Conservation (phyloP, 2,797 vertebrate genomes). For the Malacoctenus gilli region DNA sequence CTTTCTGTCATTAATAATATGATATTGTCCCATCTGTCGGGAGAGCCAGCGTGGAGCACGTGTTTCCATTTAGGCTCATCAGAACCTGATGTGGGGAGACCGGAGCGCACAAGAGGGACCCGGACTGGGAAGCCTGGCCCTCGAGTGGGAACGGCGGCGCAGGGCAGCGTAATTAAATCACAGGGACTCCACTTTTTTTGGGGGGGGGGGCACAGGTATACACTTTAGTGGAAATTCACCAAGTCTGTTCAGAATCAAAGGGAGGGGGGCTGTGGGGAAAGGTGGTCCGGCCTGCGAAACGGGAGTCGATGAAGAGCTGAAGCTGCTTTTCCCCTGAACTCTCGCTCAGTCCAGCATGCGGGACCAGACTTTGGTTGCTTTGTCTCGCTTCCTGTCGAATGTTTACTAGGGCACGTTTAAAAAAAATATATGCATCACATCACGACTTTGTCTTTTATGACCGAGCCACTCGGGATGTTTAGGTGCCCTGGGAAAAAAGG, state of each 20-base stretch:
- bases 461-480: slow-evolving; percentile 32
- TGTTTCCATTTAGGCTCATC: slow-evolving; percentile 82
- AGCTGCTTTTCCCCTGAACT: slow-evolving; percentile 4
- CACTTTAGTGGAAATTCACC: slow-evolving; percentile 32
- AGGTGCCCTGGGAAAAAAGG: slow-evolving; percentile 29
- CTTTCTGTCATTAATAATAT: slow-evolving; percentile 82
- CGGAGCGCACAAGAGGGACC: slow-evolving; percentile 46
- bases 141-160: slow-evolving; percentile 41
- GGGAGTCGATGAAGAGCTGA: slow-evolving; percentile 21
- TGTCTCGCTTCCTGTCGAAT: slow-evolving; percentile 28
- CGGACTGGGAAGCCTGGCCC: slow-evolving; percentile 50
- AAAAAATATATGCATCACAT: slow-evolving; percentile 26
- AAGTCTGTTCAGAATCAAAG: slow-evolving; percentile 26
- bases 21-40: slow-evolving; percentile 81
- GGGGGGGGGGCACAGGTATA: slow-evolving; percentile 47
- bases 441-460: slow-evolving; percentile 32
- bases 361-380: not conserved
- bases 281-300: slow-evolving; percentile 5
- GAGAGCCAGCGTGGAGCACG: slow-evolving; percentile 74
- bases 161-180: slow-evolving; percentile 61
- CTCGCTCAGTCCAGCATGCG: slow-evolving; percentile 5
- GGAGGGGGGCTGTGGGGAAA: slow-evolving; percentile 20
- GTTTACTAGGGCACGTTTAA: slow-evolving; percentile 32
- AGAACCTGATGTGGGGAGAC: slow-evolving; percentile 78
- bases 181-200: slow-evolving; percentile 36